Conservation (phyloP, 2,113 vertebrate genomes). For the Pseudorhombus dupliciocellatus region DNA sequence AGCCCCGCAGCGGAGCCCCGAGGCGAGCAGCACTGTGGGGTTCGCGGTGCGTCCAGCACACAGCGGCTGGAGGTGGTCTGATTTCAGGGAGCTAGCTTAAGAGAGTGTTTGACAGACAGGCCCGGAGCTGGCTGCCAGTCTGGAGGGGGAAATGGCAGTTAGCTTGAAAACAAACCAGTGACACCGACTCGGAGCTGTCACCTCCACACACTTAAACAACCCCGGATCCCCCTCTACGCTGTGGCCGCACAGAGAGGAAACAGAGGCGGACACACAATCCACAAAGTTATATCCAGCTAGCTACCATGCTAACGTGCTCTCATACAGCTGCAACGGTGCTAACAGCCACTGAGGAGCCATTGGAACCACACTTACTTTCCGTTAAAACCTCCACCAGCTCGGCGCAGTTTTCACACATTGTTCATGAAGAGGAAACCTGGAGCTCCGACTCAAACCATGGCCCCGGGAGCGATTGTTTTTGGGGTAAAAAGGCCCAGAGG, state of each 20-base stretch:
- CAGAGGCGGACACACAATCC: neutral
- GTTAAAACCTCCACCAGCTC: constrained; percentile 99
- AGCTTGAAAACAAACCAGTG: neutral
- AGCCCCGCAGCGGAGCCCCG: neutral
- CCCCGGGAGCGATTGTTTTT: constrained; percentile 79
- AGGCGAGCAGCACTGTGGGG: no score
- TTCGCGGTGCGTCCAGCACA: no score
- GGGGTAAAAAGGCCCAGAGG: constrained; percentile 61
- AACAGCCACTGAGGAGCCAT: neutral
- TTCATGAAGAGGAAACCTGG: constrained; percentile 83
- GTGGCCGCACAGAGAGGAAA: accelerated
- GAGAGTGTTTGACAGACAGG: constrained; percentile 63
- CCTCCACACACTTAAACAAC: neutral
- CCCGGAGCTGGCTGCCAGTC: constrained; percentile 31
- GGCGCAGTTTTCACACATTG: constrained; percentile 99
- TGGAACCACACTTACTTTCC: constrained; percentile 89
- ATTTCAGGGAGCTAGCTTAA: neutral
- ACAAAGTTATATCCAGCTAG: constrained; percentile 57
- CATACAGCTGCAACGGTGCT: constrained; percentile 12
- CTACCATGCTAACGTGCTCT: constrained; percentile 39
- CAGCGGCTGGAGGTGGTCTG: neutral
- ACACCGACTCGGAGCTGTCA: constrained; percentile 12
- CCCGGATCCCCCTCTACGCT: neutral
- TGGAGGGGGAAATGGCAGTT: neutral
- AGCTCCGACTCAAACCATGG: constrained; percentile 84